Conservation (phyloP, 2,797 vertebrate genomes). For the Melanotaenia boesemani region DNA sequence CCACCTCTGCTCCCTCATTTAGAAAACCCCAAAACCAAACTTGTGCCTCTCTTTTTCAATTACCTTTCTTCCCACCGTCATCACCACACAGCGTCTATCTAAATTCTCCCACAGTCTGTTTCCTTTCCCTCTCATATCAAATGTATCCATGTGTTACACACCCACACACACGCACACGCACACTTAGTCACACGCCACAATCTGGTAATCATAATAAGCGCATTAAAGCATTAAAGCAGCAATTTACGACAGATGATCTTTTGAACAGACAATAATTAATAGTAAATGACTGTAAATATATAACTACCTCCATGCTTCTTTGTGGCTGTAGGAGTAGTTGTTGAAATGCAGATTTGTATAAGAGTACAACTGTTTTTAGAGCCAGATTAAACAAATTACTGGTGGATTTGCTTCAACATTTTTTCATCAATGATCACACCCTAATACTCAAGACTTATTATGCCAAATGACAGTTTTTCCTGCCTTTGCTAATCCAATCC, state of each 20-base stretch:
- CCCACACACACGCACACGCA: conserved; percentile 41
- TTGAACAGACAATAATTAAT: conserved; percentile 63
- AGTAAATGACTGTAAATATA: conserved; percentile 58
- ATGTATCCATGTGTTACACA: conserved; percentile 73
- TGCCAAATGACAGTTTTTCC: conserved; percentile 65
- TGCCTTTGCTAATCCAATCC: conserved; percentile 65
- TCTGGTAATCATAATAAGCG: conserved; percentile 71
- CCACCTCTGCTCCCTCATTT: conserved; percentile 77
- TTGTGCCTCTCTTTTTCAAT: conserved; percentile 77
- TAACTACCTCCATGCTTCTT: conserved; percentile 27
- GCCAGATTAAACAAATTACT: conserved; percentile 36
- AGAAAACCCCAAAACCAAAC: conserved; percentile 78
- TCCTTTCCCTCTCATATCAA: conserved; percentile 67
- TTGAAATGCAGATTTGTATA: conserved; percentile 43
- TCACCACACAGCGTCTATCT: conserved; percentile 64
- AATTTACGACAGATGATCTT: conserved; percentile 68
- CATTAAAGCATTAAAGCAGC: conserved; percentile 63
- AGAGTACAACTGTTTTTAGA: conserved; percentile 25
- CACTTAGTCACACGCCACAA: conserved; percentile 44
- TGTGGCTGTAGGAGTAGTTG: conserved; percentile 30
- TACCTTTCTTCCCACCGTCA: conserved; percentile 77
- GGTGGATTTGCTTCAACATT: conserved; percentile 42
- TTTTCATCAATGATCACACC: conserved; percentile 52
- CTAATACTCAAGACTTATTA: conserved; percentile 67
- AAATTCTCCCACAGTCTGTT: conserved; percentile 70